phyloP scores from a whole-genome alignment of 2,888 invertebrate genomes.

The Agrotis segetum region DNA sequence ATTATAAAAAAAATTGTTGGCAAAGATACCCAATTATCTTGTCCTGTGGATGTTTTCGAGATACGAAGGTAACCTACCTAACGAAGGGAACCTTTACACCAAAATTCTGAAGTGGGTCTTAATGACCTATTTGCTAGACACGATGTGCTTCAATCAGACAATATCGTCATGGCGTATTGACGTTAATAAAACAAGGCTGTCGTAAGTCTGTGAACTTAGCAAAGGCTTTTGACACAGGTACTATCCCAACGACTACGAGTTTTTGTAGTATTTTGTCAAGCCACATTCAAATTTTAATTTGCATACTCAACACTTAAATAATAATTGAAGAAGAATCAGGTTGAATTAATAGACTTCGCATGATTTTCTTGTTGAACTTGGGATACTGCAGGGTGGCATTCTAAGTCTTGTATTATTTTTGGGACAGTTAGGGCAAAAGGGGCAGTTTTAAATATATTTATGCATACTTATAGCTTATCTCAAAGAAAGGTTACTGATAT shows the following conservation, averaged over 20 bases:
- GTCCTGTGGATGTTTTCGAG: slow-evolving; percentile 8
- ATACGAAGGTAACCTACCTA: slow-evolving; percentile 1
- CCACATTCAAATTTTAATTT: not conserved
- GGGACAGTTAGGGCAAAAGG: not conserved
- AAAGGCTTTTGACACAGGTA: slow-evolving; percentile 10
- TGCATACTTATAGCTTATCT: not conserved
- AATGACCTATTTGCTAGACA: not conserved
- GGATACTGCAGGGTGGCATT: slow-evolving; percentile 9
- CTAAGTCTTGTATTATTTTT: not conserved
- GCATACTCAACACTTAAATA: not conserved
- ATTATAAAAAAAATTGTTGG: slow-evolving; percentile 14
- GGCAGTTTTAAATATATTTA: too few species aligned
- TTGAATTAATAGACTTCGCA: not conserved
- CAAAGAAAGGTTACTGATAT: slow-evolving; percentile 15
- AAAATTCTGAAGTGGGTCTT: not conserved
- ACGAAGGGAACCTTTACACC: not conserved
- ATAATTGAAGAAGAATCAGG: not conserved
- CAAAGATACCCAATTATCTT: slow-evolving; percentile 9
- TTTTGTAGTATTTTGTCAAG: too few species aligned
- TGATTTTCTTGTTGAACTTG: too few species aligned
- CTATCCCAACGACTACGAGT: too few species aligned
- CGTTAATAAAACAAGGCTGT: not conserved
- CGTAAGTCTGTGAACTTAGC: not conserved
- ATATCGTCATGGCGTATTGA: not conserved
- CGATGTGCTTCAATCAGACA: not conserved